Percentiles rank a stretch among this genome's conserved stretches.
phyloP scores from a whole-genome alignment of 1,140 invertebrate species.

The Teleogryllus occipitalis region DNA sequence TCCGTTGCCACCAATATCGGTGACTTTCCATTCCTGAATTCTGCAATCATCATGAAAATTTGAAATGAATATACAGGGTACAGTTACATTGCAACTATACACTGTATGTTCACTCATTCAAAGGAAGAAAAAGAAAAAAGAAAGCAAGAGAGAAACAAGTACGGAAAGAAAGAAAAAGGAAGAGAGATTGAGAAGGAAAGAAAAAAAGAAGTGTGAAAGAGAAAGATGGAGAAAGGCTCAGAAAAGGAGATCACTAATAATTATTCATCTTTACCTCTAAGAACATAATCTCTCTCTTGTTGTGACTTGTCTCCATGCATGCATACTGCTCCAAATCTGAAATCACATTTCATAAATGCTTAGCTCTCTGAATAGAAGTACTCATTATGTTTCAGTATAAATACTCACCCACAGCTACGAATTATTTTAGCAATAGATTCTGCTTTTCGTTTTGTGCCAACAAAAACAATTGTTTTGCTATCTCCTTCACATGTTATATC shows the following conservation, averaged over 20 bases:
- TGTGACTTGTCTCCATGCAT: constrained; percentile 90
- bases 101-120: background rate
- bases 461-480: constrained; percentile 57
- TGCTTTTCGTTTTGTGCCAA: constrained; percentile 59
- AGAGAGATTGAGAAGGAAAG: background rate
- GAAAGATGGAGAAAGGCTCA: constrained; percentile 26
- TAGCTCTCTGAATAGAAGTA: background rate
- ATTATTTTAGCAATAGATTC: constrained; percentile 54
- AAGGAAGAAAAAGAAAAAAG: background rate
- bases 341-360: background rate
- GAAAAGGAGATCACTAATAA: constrained; percentile 4
- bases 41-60: constrained; percentile 42
- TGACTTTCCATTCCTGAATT: constrained; percentile 86
- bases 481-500: constrained; percentile 47
- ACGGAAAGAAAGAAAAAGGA: background rate
- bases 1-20: constrained; percentile 98
- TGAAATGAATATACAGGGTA: background rate
- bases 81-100: background rate
- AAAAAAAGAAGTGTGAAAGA: background rate
- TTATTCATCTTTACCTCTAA: constrained; percentile 30
- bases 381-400: background rate
- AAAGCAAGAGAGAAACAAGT: background rate
- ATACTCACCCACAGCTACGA: constrained; percentile 46
- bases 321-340: constrained; percentile 60
- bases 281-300: constrained; percentile 70